Evolutionary conservation across 2,888 invertebrate genomes (phyloP).

Genomic region (Epiblema foenella): DNA sequence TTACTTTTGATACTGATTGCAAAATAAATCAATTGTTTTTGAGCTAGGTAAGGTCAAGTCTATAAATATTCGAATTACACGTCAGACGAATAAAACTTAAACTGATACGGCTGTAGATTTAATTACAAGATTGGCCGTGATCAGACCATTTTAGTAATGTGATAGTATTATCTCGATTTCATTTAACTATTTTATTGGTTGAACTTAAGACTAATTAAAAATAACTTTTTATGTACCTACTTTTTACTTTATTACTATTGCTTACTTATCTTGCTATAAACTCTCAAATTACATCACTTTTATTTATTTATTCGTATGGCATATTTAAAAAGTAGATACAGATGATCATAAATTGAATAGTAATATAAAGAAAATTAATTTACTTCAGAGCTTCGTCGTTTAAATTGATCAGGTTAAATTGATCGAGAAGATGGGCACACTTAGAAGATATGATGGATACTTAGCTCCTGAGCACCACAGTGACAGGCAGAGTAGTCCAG

Average conservation of each 20-base stretch:
- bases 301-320: no score
- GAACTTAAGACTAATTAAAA: slow-evolving; percentile 9
- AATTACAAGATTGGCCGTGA: slow-evolving; percentile 16
- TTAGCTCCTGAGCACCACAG: no score
- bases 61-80: not conserved
- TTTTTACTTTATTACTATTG: not conserved
- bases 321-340: no score
- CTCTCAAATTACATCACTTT: not conserved
- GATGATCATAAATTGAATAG: no score
- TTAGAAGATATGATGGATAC: no score
- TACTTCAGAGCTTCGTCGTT: no score
- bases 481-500: no score
- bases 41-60: not conserved
- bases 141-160: slow-evolving; percentile 9
- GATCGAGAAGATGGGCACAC: no score
- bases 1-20: not conserved
- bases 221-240: not conserved
- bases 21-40: not conserved
- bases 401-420: no score
- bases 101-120: slow-evolving; percentile 15
- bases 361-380: no score
- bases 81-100: slow-evolving; percentile 15
- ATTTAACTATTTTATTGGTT: slow-evolving; percentile 20
- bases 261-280: not conserved
- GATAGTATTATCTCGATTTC: slow-evolving; percentile 28